These are phyloP conservation scores for Laticauda laticaudata DNA, from an alignment of 2,113 vertebrate genomes.

Conservation along the genomic window DNA sequence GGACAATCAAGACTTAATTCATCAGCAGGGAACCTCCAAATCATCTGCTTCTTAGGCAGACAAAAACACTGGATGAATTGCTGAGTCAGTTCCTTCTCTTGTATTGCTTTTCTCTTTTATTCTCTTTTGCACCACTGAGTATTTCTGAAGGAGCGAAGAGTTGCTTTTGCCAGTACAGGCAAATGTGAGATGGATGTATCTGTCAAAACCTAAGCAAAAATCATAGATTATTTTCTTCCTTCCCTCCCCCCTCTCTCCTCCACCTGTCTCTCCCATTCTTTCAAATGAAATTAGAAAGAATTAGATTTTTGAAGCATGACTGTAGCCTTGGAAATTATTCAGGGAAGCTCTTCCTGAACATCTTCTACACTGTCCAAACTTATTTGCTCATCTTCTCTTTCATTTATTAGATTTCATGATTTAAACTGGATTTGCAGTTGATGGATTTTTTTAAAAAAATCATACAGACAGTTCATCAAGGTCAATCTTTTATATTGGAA, in stretches of 20 bases:
- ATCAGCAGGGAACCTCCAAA: constrained; percentile 31
- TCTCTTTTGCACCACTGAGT: constrained; percentile 53
- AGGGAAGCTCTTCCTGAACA: constrained; percentile 56
- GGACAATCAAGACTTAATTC: constrained; percentile 50
- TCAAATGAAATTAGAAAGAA: constrained; percentile 70
- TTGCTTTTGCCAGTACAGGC: constrained; percentile 43
- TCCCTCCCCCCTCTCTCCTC: constrained; percentile 39
- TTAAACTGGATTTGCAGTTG: constrained; percentile 68
- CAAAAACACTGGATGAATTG: constrained; percentile 3
- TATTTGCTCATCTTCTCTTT: constrained; percentile 67
- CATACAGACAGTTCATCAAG: constrained; percentile 50
- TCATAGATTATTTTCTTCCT: constrained; percentile 57
- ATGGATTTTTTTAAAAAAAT: constrained; percentile 57
- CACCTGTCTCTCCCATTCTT: constrained; percentile 23
- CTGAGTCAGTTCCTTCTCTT: constrained; percentile 15
- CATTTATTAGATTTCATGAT: constrained; percentile 68
- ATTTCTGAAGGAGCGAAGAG: constrained; percentile 38
- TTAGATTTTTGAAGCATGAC: constrained; percentile 69
- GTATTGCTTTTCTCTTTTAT: background rate
- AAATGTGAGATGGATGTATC: constrained; percentile 62
- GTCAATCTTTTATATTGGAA: constrained; percentile 40
- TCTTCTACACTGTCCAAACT: constrained; percentile 45
- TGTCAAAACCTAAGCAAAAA: constrained; percentile 66
- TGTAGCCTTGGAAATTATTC: constrained; percentile 50
- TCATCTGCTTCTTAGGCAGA: constrained; percentile 9